Evolutionary conservation across 2,113 vertebrate species (phyloP).

Genomic region (Pteronura brasiliensis): DNA sequence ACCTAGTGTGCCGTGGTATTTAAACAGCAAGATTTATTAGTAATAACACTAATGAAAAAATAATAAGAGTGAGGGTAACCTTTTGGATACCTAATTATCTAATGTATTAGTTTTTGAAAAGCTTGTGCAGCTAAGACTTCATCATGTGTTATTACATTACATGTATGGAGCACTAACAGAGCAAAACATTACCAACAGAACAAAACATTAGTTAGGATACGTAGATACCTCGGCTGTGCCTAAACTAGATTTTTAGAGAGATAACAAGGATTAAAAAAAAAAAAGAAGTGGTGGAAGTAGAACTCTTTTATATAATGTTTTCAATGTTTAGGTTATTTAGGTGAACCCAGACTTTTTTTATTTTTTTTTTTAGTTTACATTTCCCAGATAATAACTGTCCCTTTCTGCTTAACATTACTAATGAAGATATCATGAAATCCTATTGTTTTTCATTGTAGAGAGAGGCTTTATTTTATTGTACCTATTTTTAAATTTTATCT

Average conservation of each 20-base stretch:
- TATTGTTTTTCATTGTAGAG: neutral
- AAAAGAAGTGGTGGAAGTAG: neutral
- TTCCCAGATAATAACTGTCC: neutral
- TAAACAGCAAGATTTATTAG: neutral
- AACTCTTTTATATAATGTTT: constrained; percentile 1
- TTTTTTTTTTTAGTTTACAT: neutral
- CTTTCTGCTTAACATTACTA: constrained; percentile 19
- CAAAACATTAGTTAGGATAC: neutral
- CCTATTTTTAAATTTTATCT: constrained; percentile 32
- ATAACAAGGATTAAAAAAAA: neutral
- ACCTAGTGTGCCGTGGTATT: neutral
- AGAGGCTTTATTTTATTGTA: neutral
- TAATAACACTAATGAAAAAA: neutral
- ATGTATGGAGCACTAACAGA: neutral
- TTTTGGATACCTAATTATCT: neutral
- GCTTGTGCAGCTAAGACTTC: neutral
- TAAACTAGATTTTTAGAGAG: constrained; percentile 3
- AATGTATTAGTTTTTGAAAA: constrained; percentile 38
- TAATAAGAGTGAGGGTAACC: neutral
- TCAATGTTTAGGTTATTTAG: neutral
- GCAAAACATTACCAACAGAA: neutral
- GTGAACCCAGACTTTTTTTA: neutral
- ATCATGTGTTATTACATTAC: neutral
- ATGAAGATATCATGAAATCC: neutral
- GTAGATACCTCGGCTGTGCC: neutral